Evolutionary conservation across 2,113 vertebrate species (phyloP), one percentile per base, ranked within the genome.

Genomic region (Albula goreensis): DNA sequence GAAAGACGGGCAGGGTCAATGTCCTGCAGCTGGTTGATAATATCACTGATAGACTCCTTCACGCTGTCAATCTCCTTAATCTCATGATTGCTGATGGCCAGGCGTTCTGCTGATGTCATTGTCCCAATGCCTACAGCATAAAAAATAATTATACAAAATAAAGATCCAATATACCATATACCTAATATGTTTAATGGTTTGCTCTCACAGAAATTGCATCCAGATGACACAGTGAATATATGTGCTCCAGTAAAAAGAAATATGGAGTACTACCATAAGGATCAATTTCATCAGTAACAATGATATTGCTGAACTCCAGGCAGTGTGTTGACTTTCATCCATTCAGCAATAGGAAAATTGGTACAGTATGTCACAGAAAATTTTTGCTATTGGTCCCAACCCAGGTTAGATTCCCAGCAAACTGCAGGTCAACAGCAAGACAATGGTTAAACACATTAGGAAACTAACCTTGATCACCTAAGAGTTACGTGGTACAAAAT

Each of bases 11-110:
- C 92, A 0, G 95, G 95, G 87, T 96, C 95, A 2, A 96, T 95
- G 89, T 95, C 95, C 88, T 94, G 94, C 56, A 96, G 94, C 92
- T 96, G 95, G 89, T 95, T 94, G 85, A 95, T 94, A 85, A 96
- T 95, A 89, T 96, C 95, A 1, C 94, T 94, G 84, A 96, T 94
- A 77, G 95, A 95, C 89, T 95, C 94, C 90, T 94, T 95, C 90
- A 95, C 93, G 85, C 90, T 95, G 91, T 96, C 94, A 15, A 95
- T 93, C 91, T 96, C 95, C 88, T 94, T 93, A 52, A 48, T 90
- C 41, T 94, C 93, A 81, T 91, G 92, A 87, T 78, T 86, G 83
- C 91, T 92, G 78, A 89, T 89, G 83, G 91, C 91, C 86, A 92
- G 91, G 90, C 89, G 92, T 87, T 91, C 93, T 11, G 92, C 89